A percentile compares a stretch with the other conserved stretches of the same genome.
Conservation (phyloP, 2,888 invertebrate genomes). For the Halictus ligatus region DNA sequence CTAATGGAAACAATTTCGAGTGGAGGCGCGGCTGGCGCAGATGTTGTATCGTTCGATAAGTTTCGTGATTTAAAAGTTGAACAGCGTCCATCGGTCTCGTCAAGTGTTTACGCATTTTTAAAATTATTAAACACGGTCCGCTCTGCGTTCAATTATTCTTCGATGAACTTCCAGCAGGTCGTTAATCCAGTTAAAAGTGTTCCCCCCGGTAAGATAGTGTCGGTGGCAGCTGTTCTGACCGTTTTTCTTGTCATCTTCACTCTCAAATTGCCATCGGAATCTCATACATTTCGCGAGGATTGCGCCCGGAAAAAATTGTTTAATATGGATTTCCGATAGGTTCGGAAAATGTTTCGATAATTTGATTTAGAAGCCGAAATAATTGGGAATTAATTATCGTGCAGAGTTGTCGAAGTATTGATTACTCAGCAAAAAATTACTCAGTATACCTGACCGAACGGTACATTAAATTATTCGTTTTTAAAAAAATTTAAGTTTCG, state of each 20-base stretch:
- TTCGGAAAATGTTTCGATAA: not conserved
- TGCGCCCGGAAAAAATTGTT: not conserved
- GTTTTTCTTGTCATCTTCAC: conserved; percentile 1
- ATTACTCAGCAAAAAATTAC: not conserved
- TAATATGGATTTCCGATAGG: not conserved
- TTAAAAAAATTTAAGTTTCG: not conserved
- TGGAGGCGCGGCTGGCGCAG: not conserved
- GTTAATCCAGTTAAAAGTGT: conserved; percentile 8
- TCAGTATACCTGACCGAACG: not conserved
- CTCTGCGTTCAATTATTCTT: not conserved
- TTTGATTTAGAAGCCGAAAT: not conserved
- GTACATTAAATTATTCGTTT: not conserved
- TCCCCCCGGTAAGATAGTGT: not conserved
- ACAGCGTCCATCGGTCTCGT: not conserved
- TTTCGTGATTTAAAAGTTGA: not conserved
- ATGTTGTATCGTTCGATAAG: not conserved
- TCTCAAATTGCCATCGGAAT: not conserved
- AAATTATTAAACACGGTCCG: not conserved
- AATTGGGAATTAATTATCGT: not conserved
- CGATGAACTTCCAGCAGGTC: not conserved
- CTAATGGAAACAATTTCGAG: not conserved
- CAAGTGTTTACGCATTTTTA: conserved; percentile 7
- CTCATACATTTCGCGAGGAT: not conserved
- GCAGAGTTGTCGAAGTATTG: not conserved
- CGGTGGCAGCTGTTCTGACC: not conserved